phyloP scores from a whole-genome alignment of 2,113 vertebrate species.

The Castor canadensis region DNA sequence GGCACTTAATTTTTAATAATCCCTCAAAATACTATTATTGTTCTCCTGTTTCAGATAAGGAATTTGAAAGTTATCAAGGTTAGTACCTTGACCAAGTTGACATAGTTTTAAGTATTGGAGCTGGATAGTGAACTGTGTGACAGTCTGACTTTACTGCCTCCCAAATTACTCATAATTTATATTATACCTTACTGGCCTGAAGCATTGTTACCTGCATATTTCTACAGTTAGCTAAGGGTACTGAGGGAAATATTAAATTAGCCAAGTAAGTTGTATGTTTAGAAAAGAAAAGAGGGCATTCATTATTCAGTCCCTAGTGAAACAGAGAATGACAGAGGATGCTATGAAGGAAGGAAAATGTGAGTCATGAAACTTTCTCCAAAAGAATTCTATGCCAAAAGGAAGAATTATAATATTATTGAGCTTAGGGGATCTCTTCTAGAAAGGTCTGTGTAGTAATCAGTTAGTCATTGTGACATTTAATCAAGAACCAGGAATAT shows the following conservation, averaged over 20 bases:
- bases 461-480: constrained; percentile 82
- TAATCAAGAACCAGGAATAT: constrained; percentile 76
- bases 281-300: background rate
- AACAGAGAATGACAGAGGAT: background rate
- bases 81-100: background rate
- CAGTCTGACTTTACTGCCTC: background rate
- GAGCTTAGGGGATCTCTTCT: background rate
- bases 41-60: background rate
- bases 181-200: background rate
- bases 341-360: background rate
- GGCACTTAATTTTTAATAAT: background rate
- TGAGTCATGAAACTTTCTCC: background rate
- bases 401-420: background rate
- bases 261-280: background rate
- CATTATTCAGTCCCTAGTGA: background rate
- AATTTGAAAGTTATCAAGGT: background rate
- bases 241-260: background rate
- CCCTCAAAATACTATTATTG: background rate
- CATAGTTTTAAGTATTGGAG: background rate
- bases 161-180: background rate
- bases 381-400: background rate
- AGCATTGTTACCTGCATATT: background rate
- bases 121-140: background rate
- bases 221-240: background rate
- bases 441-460: constrained; percentile 66